A percentile compares a stretch with the other conserved stretches of the same genome.
Evolutionary conservation across 1,140 invertebrate species (phyloP).

Genomic region (Daktulosphaira vitifoliae): DNA sequence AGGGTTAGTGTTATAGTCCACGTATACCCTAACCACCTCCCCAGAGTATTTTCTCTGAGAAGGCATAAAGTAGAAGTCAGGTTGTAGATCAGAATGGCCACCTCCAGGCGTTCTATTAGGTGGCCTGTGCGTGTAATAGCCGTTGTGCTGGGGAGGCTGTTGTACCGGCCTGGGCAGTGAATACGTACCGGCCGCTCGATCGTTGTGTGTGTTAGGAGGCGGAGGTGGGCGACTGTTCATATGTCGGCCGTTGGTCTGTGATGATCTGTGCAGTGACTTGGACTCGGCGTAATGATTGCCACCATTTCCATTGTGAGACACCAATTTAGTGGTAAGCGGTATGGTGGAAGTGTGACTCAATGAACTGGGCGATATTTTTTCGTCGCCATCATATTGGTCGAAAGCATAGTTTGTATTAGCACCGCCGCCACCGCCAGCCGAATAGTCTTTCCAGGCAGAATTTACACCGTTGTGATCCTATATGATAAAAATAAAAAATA

Average conservation of each 20-base stretch:
- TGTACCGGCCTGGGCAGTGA: constrained; percentile 45
- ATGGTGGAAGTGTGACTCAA: constrained; percentile 39
- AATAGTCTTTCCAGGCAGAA: constrained; percentile 79
- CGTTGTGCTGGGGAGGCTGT: constrained; percentile 41
- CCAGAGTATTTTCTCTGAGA: constrained; percentile 86
- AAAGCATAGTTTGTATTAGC: constrained; percentile 80
- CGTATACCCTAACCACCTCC: constrained; percentile 83
- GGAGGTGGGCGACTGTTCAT: constrained; percentile 14
- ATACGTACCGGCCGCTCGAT: constrained; percentile 44
- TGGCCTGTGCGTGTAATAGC: constrained; percentile 48
- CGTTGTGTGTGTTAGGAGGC: constrained; percentile 36
- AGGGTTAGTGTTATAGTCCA: constrained; percentile 64
- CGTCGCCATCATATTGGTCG: constrained; percentile 65
- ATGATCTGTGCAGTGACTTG: constrained; percentile 52
- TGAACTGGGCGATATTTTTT: constrained; percentile 53
- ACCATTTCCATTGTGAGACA: constrained; percentile 42
- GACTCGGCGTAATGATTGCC: constrained; percentile 52
- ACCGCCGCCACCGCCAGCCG: constrained; percentile 43
- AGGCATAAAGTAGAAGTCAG: constrained; percentile 92
- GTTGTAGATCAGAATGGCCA: constrained; percentile 46
- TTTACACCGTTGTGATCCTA: constrained; percentile 73
- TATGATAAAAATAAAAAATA: constrained; percentile 39
- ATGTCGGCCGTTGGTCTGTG: constrained; percentile 37
- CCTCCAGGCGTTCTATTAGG: constrained; percentile 38
- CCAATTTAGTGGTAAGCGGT: constrained; percentile 35